A percentile compares a stretch with the other conserved stretches of the same genome.
These are phyloP conservation scores for Idris sp. DNA, from an alignment of 1,140 invertebrate species.

Conservation along the genomic window DNA sequence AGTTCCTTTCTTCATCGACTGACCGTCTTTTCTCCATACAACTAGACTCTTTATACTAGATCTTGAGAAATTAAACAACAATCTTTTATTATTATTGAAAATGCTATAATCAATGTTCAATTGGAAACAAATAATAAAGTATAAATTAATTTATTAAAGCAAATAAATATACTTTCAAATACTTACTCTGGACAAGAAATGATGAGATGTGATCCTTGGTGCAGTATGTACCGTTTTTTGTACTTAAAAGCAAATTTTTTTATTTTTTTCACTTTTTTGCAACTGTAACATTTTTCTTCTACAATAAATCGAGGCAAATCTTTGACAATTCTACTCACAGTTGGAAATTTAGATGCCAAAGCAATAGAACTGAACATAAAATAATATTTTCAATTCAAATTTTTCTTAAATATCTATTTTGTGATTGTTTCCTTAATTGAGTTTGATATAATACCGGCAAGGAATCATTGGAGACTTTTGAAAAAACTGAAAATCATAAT, in stretches of 20 bases:
- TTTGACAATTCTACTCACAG: constrained; percentile 74
- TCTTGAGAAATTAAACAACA: constrained; percentile 54
- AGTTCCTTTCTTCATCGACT: constrained; percentile 72
- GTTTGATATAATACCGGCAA: constrained; percentile 74
- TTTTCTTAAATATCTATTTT: too few species aligned
- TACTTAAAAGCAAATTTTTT: constrained; percentile 77
- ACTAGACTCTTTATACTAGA: constrained; percentile 73
- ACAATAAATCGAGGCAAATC: constrained; percentile 78
- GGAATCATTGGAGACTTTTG: constrained; percentile 64
- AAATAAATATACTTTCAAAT: neutral
- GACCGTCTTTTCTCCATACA: constrained; percentile 77
- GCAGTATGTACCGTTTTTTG: constrained; percentile 75
- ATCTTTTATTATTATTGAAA: constrained; percentile 1
- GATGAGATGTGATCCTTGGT: constrained; percentile 77
- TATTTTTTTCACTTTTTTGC: constrained; percentile 71
- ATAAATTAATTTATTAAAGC: constrained; percentile 1
- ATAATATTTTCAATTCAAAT: neutral
- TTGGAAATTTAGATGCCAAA: constrained; percentile 74
- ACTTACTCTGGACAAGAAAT: constrained; percentile 78
- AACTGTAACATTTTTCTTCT: constrained; percentile 74
- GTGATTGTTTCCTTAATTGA: too few species aligned
- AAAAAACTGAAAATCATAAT: constrained; percentile 64
- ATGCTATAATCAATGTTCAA: neutral
- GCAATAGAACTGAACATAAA: constrained; percentile 74
- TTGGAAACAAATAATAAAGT: neutral